Evolutionary conservation across 2,888 invertebrate species (phyloP).

Genomic region (Heteromyza rotundicornis): DNA sequence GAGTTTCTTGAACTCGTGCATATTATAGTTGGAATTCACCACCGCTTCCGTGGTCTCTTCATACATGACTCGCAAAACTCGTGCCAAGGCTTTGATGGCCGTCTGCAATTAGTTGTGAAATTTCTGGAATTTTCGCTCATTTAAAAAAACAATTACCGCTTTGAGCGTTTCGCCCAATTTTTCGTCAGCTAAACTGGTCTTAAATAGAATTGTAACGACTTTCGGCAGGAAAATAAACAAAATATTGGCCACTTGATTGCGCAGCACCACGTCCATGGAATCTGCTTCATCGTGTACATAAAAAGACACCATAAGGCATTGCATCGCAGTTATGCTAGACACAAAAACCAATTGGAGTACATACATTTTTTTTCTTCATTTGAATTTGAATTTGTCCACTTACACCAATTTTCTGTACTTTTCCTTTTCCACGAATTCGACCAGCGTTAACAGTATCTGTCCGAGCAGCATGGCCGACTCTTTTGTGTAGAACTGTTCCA

Average conservation of each 20-base stretch:
- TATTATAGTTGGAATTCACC: conserved; percentile 38
- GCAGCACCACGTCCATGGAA: conserved; percentile 64
- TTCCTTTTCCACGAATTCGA: conserved; percentile 72
- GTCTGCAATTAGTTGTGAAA: conserved; percentile 39
- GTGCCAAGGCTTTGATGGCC: conserved; percentile 51
- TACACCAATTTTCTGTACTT: conserved; percentile 71
- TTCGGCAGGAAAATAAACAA: conserved; percentile 69
- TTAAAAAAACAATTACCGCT: conserved; percentile 64
- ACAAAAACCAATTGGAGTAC: neutral
- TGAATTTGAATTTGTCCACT: conserved; percentile 32
- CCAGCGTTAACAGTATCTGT: conserved; percentile 70
- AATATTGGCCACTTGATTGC: conserved; percentile 66
- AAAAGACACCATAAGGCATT: conserved; percentile 70
- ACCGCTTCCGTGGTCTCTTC: conserved; percentile 53
- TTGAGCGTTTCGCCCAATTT: conserved; percentile 68
- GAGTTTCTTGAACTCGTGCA: conserved; percentile 39
- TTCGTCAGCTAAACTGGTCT: conserved; percentile 65
- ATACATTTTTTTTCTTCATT: no score
- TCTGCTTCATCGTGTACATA: conserved; percentile 67
- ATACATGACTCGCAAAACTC: conserved; percentile 54
- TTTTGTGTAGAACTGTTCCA: conserved; percentile 66
- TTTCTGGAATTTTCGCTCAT: no score
- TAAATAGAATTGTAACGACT: conserved; percentile 64
- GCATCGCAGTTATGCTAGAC: conserved; percentile 64
- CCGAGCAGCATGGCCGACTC: conserved; percentile 69